Evolutionary conservation across 1,140 invertebrate genomes (phyloP), one percentile per base, ranked within the genome.

Genomic region (Drosophila subpulchrella): DNA sequence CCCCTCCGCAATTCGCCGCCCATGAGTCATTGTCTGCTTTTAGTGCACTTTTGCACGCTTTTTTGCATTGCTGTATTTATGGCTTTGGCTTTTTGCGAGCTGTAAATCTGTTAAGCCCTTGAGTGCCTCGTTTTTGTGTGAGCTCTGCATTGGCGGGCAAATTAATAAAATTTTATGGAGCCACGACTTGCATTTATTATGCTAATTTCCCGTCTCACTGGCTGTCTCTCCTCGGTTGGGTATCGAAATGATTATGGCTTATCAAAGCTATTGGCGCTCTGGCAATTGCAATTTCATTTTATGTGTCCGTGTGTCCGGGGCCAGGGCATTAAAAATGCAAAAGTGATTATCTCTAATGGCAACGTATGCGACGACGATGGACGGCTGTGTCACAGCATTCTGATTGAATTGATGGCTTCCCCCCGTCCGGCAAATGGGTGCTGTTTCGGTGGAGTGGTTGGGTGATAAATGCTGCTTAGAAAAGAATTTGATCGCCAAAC

Each of bases 101-200:
- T 50, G 75, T 51, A 88, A 83, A 88, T 83, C 84, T 89, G 83
- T 89, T 88, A 84, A 88, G 84, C 80, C 88, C 59, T 67, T 79
- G 62, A 86, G 83, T 86, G 83, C 66, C 77, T 24, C 38, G n/a
- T 11, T 56, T 53, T 41, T 44, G 55, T 39, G 60, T 34, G 59
- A n/a, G 10, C 17, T 46, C 7, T 34, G 32, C 32, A 7, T 7
- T 34, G 32, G 32, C 46, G 34, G 38, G 44, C 46, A 81, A 89
- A 81, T 89, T 86, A 86, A 88, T 88, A 89, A 83, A 88, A 88
- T 83, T 89, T 86, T 80, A 88, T 83, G 79, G 62, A 62, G 57
- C 75, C 50, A 32, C 73, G 58, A 58, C 66, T 68, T 58, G 71
- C 79, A 53, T 76, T 84, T 84, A 83, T 82, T 83, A 89, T 86